Base-by-base conservation (phyloP, 2,888 invertebrate genomes). In the Tetrapedia diversipes region DNA sequence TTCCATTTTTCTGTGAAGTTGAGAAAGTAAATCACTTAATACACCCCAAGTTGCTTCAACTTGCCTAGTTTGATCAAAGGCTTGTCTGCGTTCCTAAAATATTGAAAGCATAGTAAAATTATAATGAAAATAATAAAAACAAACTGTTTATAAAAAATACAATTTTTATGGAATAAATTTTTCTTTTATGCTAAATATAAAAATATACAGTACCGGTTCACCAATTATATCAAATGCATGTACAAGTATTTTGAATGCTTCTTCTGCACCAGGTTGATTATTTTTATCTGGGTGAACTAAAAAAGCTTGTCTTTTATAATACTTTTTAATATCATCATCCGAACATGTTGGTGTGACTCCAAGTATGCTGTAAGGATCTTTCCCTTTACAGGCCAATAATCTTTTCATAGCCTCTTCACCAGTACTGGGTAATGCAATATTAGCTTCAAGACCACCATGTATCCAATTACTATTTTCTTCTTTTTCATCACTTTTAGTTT, bases 251-350 rank as follows among this genome's bases (percentile, higher is more conserved):
- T 98, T 98, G 92, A 98, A 98, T 43, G 98, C 98, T 92, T 98
- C 98, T 90, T 98, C 98, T 0, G 98, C 98, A 37, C 98, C 98
- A 4, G 98, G 97, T 91, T 97, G 97, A 89, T 96, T 96, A 92
- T 98, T 98, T 93, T 98, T 98, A 91, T 98, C 98, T 0, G 98
- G 98, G 93, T 98, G 98, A 43, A 98, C 98, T 45, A 98, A 93
- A 87, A 98, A 96, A 10, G 98, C 98, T 92, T 98, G 98, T 86
- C 96, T 94, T 88, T 98, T 96, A 92, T 98, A 98, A 93, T 98
- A 98, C 86, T 97, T 96, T 90, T 97, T 97, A 87, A 99, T 97
- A 89, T 98, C 98, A 84, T 98, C 98, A 90, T 98, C 98, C 16
- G 96, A 95, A 91, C 98, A 97, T 75, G 96, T 95, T 59, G 96